These are phyloP conservation scores for Andrena camellia DNA, from an alignment of 2,888 invertebrate genomes.

Conservation along the genomic window DNA sequence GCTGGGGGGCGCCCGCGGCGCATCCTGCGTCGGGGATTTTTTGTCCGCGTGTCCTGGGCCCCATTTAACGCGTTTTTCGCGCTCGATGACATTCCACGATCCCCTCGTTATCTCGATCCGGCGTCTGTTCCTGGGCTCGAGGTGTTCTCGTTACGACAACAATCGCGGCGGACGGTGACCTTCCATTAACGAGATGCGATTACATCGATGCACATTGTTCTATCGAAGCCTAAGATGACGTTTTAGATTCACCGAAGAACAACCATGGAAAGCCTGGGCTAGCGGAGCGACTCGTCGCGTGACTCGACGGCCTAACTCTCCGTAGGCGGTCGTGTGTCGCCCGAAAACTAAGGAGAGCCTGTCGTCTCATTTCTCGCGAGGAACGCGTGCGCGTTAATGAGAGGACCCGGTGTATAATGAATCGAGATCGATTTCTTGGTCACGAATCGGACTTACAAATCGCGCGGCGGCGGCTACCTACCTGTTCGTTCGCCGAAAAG, in stretches of 20 bases:
- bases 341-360: conserved; percentile 46
- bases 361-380: conserved; percentile 63
- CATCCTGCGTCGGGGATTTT: conserved; percentile 41
- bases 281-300: conserved; percentile 58
- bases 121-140: neutral
- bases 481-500: conserved; percentile 66
- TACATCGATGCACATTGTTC: neutral
- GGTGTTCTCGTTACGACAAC: no score
- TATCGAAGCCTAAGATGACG: no score
- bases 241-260: neutral
- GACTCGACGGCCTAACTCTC: conserved; percentile 57
- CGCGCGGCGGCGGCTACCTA: conserved; percentile 60
- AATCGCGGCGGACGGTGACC: no score
- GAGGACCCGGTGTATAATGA: conserved; percentile 68
- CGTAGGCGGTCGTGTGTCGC: conserved; percentile 57
- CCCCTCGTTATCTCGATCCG: conserved; percentile 33
- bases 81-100: conserved; percentile 43
- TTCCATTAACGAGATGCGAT: neutral
- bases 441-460: conserved; percentile 72
- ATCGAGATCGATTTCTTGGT: conserved; percentile 69
- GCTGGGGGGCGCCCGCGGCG: conserved; percentile 27
- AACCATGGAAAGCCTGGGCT: neutral
- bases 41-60: conserved; percentile 37
- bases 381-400: conserved; percentile 69
- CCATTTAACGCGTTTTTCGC: conserved; percentile 60